phyloP scores from a whole-genome alignment of 1,140 invertebrate species.

The Microvelia longipes region DNA sequence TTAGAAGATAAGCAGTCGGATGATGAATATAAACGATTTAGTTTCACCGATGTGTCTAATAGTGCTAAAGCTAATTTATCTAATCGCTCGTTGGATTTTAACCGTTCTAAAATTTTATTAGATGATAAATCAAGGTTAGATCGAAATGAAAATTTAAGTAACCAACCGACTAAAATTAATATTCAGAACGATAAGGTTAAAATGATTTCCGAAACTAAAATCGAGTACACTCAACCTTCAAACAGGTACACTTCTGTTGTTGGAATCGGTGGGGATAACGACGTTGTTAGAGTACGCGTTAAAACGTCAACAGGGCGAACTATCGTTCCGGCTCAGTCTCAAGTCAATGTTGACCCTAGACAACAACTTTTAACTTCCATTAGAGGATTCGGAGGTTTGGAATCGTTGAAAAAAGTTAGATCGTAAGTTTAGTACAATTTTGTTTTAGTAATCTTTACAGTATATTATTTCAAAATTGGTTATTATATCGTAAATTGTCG shows the following conservation, averaged over 20 bases:
- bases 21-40: too few relatives aligned
- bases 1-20: neutral
- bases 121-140: neutral
- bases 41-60: too few relatives aligned
- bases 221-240: neutral
- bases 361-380: conserved; percentile 55
- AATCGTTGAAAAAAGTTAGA: conserved; percentile 36
- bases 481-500: too few relatives aligned
- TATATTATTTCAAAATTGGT: conserved; percentile 23
- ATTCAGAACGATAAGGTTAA: conserved; percentile 22
- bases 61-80: neutral
- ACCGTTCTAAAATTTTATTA: neutral
- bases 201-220: neutral
- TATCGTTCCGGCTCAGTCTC: conserved; percentile 5
- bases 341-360: conserved; percentile 36
- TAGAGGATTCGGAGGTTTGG: conserved; percentile 45
- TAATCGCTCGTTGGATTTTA: neutral
- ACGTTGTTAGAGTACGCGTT: conserved; percentile 30
- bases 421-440: too few relatives aligned
- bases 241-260: conserved; percentile 21
- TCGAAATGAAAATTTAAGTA: neutral
- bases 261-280: conserved; percentile 29
- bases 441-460: too few relatives aligned
- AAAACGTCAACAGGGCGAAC: conserved; percentile 29
- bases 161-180: conserved; percentile 19